Evolutionary conservation across 1,140 invertebrate genomes (phyloP), one percentile per base, ranked within the genome.

Genomic region (Archegozetes longisetosus): DNA sequence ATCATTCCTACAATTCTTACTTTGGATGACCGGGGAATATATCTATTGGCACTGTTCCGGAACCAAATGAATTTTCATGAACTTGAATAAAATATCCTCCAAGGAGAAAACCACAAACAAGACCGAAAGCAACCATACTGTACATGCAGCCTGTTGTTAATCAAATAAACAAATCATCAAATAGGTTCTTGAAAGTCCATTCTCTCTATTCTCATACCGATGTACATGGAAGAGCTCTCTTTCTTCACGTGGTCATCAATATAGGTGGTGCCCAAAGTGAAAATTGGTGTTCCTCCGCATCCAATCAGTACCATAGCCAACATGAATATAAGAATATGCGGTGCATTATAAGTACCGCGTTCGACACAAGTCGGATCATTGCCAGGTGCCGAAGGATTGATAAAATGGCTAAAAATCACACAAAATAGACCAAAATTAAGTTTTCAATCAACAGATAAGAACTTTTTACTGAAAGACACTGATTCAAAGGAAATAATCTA

Each of bases 221-320:
- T 70, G 65, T 77, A 78, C 58, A 74, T 70, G 23, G 76, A 76
- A 14, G 75, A 72, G 63, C 73, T 74, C 57, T 77, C 75, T 66
- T 74, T 74, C 32, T 71, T 69, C 2, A 78, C 76, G 64, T 78
- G 77, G 65, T 77, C 75, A 66, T 78, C 77, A 57, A 78, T 77
- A 64, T 78, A 78, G 2, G 76, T 78, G 17, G 76, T 77, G 40
- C 77, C 77, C 0, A 78, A 70, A 12, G 77, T 78, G 53, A 77
- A 73, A 17, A 78, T 72, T 2, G 77, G 77, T 2, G 77, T 76
- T 1, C 76, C 75, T 9, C 77, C 77, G 52, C 73, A 73, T 13
- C 77, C 77, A 53, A 78, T 76, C 52, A 78, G 64, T 29, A 77
- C 64, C 68, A 78, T 76, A 0, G 77, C 75, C 4, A 74, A 60